phyloP scores from a whole-genome alignment of 2,797 vertebrate genomes.

The Decapterus maruadsi region DNA sequence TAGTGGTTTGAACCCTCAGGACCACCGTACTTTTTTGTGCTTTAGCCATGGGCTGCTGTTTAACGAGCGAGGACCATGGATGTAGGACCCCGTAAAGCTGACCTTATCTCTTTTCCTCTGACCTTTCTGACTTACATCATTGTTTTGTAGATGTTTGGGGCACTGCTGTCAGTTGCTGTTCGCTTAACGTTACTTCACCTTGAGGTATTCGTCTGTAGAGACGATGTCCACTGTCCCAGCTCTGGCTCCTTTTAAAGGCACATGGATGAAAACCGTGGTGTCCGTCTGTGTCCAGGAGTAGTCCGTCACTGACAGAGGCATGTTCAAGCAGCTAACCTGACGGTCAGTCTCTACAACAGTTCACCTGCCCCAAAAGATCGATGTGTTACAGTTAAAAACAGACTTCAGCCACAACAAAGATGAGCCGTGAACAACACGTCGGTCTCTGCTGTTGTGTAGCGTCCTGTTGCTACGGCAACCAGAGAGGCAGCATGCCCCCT shows the following conservation, averaged over 20 bases:
- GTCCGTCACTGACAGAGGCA: conserved; percentile 87
- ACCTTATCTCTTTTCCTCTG: no score
- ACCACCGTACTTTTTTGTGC: no score
- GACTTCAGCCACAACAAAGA: neutral
- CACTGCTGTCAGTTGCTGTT: neutral
- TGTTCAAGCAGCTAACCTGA: conserved; percentile 41
- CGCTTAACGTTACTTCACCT: conserved; percentile 86
- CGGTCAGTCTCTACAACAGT: neutral
- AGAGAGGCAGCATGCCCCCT: neutral
- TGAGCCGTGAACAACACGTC: no score
- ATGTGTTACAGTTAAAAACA: neutral
- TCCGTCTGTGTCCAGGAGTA: conserved; percentile 90
- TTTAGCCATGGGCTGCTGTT: no score
- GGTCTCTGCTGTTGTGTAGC: neutral
- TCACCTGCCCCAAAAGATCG: neutral
- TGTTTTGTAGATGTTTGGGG: no score
- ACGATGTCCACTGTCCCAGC: conserved; percentile 82
- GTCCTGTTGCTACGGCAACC: conserved; percentile 52
- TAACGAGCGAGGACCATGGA: no score
- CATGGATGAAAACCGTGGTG: conserved; percentile 81
- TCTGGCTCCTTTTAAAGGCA: conserved; percentile 87
- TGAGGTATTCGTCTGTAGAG: conserved; percentile 90
- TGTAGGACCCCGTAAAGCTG: no score
- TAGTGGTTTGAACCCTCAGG: no score
- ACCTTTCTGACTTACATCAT: no score